A percentile compares a stretch with the other conserved stretches of the same genome.
Conservation (phyloP, 2,113 vertebrate genomes). For the Pteronura brasiliensis region DNA sequence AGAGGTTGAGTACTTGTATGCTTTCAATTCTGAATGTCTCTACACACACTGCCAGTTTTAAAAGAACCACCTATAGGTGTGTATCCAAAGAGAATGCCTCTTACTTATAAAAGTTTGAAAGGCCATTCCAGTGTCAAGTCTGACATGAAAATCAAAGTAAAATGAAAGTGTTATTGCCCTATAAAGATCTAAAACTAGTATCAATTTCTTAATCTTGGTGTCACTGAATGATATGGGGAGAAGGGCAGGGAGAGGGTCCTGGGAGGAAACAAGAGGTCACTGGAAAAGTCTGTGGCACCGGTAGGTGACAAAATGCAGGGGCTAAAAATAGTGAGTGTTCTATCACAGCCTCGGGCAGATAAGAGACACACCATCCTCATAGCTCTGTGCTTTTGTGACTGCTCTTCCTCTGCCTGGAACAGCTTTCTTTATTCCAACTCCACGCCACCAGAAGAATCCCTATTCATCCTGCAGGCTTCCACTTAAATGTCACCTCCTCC, state of each 20-base stretch:
- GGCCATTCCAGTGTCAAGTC: neutral
- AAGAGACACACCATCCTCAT: too few species aligned
- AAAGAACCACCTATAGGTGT: neutral
- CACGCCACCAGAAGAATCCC: neutral
- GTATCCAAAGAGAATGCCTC: neutral
- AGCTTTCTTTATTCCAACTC: neutral
- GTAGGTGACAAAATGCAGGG: neutral
- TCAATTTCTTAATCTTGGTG: neutral
- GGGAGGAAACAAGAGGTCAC: neutral
- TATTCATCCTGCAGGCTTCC: neutral
- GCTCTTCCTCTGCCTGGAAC: neutral
- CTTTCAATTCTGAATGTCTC: neutral
- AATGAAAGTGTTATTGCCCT: neutral
- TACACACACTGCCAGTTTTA: neutral
- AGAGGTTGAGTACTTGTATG: neutral
- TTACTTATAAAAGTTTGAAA: neutral
- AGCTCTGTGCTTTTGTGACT: neutral
- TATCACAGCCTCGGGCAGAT: neutral
- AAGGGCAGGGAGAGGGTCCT: neutral
- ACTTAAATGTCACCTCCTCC: neutral
- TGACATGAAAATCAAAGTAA: neutral
- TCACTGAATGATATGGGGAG: neutral
- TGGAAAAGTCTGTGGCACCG: neutral
- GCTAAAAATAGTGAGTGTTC: neutral
- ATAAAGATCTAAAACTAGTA: neutral